Base-by-base conservation (phyloP, 2,113 vertebrate species). In the Hemibagrus wyckioides region DNA sequence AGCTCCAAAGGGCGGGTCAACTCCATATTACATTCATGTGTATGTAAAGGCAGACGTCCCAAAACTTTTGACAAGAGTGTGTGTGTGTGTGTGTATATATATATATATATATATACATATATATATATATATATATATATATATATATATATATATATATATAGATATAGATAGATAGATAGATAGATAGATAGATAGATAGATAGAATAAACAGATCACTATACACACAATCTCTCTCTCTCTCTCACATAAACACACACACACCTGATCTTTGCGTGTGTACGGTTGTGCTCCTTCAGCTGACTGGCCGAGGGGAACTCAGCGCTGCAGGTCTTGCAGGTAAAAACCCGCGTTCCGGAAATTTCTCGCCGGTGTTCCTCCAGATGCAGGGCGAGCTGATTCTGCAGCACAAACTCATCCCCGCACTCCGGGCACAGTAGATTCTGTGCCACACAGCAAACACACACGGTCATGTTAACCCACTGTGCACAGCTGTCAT, bases 401-500 rank as follows among this genome's bases (percentile, higher is more conserved):
- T 97, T 99, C 93, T 99, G 97, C 85, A 99, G 96, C 25, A 97
- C 94, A 83, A 99, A 99, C 94, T 99, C 98, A 92, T 99, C 98
- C 48, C 98, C 98, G 44, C 98, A 99, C 93, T 99, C 98, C 0
- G 94, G 93, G 87, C 98, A 99, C 93, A 99, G 98, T 89, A 99
- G 93, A 91, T 97, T 99, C 98, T 99, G n/a, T n/a, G 86, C 5
- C 28, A 59, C 63, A 86, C 80, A 63, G 50, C 23, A 21, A 80
- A 80, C 77, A 56, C 79, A 41, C 13, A 36, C 48, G 80, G 48
- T 30, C 14, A 77, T 13, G 44, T 28, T 50, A 14, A 14, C 23
- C n/a, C 23, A 28, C 75, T 30, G 48, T 30, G 28, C 48, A 52
- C n/a, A 17, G 36, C 7, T 8, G 8, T 39, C 63, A 5, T 33